These are phyloP conservation scores for Caenorhabditis sp. DNA, from an alignment of 2,888 invertebrate genomes.

Conservation along the genomic window DNA sequence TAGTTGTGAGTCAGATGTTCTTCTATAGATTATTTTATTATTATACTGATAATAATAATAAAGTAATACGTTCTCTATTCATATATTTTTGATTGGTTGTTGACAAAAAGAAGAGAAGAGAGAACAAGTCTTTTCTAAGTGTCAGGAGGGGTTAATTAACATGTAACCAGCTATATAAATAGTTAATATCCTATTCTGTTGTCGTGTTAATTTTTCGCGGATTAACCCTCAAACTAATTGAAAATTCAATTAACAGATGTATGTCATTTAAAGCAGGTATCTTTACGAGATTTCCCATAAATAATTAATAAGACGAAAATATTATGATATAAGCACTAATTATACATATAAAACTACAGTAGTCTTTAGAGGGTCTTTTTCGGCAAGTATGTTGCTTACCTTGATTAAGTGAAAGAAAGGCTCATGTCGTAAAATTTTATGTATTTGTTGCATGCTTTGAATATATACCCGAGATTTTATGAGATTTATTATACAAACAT, in stretches of 20 bases:
- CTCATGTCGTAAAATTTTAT: slow-evolving; percentile 37
- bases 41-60: too few species aligned
- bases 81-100: background rate
- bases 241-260: background rate
- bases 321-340: background rate
- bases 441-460: slow-evolving; percentile 9
- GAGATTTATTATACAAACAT: background rate
- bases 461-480: background rate
- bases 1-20: background rate
- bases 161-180: background rate
- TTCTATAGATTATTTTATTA: background rate
- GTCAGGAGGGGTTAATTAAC: background rate
- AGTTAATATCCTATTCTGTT: background rate
- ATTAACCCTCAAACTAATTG: background rate
- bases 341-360: slow-evolving; percentile 19
- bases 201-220: background rate
- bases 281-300: background rate
- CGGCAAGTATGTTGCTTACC: slow-evolving; percentile 22
- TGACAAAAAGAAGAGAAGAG: background rate
- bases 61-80: background rate
- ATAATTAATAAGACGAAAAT: background rate
- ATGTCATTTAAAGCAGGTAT: background rate
- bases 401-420: slow-evolving; percentile 25
- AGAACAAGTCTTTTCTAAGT: background rate
- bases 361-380: background rate